A percentile compares a stretch with the other conserved stretches of the same genome.
Conservation (phyloP, 2,113 vertebrate species). For the Salminus brasiliensis region DNA sequence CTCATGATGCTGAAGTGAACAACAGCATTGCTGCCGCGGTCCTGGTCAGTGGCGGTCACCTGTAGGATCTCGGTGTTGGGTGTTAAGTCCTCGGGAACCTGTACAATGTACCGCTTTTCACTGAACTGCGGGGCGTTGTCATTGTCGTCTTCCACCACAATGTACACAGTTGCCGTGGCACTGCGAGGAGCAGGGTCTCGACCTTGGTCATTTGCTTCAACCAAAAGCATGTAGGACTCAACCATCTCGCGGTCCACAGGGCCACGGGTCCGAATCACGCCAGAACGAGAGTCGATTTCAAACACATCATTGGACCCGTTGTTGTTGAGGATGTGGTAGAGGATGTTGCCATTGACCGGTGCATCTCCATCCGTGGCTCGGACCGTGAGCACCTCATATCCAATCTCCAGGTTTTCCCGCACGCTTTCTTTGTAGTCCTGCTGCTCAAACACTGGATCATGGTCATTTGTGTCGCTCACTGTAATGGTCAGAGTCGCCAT, state of each 20-base stretch:
- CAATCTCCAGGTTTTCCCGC: constrained; percentile 93
- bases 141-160: constrained; percentile 92
- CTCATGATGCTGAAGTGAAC: constrained; percentile 98
- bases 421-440: constrained; percentile 91
- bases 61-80: constrained; percentile 84
- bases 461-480: constrained; percentile 89
- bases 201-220: constrained; percentile 92
- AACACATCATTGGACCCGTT: constrained; percentile 80
- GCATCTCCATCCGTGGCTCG: constrained; percentile 90
- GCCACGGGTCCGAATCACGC: constrained; percentile 90
- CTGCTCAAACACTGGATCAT: constrained; percentile 90
- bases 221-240: constrained; percentile 85
- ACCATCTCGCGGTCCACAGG: constrained; percentile 87
- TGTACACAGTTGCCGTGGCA: constrained; percentile 84
- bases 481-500: constrained; percentile 90
- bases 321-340: constrained; percentile 87
- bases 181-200: constrained; percentile 87
- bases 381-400: constrained; percentile 93
- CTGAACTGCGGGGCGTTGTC: constrained; percentile 95
- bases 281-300: constrained; percentile 90
- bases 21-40: constrained; percentile 87
- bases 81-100: constrained; percentile 85
- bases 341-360: constrained; percentile 89
- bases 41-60: constrained; percentile 86
- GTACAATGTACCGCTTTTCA: constrained; percentile 88